A percentile compares a stretch with the other conserved stretches of the same genome.
Evolutionary conservation across 64 coral and sea anemone species (phyloP).

Genomic region (Dendronephthya gigantea): DNA sequence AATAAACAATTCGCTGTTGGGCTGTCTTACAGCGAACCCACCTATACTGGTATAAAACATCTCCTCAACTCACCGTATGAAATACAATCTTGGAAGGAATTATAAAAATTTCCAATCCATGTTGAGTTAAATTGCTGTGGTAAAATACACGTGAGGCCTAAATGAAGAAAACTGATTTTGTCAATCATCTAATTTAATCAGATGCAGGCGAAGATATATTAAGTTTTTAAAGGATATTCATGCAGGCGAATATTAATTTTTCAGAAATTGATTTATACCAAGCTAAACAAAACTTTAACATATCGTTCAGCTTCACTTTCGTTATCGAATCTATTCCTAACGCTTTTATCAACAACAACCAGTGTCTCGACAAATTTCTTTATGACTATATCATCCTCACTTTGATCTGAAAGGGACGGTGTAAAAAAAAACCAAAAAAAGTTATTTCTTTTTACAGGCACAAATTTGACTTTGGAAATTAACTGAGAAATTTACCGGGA

Average conservation of each 20-base stretch:
- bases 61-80: background rate
- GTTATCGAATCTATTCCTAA: background rate
- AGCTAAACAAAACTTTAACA: background rate
- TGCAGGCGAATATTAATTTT: too few relatives aligned
- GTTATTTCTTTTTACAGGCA: too few relatives aligned
- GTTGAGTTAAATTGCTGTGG: background rate
- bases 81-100: background rate
- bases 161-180: background rate
- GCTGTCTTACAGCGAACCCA: too few relatives aligned
- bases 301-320: background rate
- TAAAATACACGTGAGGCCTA: background rate
- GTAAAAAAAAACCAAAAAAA: too few relatives aligned
- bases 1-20: too few relatives aligned
- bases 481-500: too few relatives aligned
- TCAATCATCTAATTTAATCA: too few relatives aligned
- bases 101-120: background rate
- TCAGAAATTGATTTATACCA: too few relatives aligned
- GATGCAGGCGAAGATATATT: too few relatives aligned
- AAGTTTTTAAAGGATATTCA: too few relatives aligned
- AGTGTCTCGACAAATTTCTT: background rate
- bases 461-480: too few relatives aligned
- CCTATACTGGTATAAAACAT: too few relatives aligned
- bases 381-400: background rate
- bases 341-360: background rate
- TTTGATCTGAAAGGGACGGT: background rate